Percentiles rank a stretch among this genome's conserved stretches.
phyloP scores from a whole-genome alignment of 1,140 invertebrate species.

The Drosophila saltans region DNA sequence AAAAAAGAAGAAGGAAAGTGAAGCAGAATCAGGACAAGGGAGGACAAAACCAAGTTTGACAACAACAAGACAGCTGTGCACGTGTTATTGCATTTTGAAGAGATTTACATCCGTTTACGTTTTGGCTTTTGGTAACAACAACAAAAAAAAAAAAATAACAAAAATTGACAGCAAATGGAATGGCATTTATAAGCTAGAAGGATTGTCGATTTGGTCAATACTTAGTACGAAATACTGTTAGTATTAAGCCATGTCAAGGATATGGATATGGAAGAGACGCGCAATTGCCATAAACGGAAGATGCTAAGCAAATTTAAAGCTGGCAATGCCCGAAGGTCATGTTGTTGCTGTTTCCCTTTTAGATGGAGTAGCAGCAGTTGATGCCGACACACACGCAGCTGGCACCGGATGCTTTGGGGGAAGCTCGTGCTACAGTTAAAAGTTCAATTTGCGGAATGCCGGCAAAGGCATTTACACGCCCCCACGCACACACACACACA shows the following conservation, averaged over 20 bases:
- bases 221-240: conserved; percentile 29
- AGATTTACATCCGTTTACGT: conserved; percentile 38
- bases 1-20: conserved; percentile 3
- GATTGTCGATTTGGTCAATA: conserved; percentile 43
- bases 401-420: conserved; percentile 74
- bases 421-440: conserved; percentile 78
- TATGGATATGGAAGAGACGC: conserved; percentile 38
- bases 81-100: conserved; percentile 63
- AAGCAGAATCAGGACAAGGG: background rate
- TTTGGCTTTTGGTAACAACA: background rate
- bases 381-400: conserved; percentile 65
- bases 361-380: conserved; percentile 32
- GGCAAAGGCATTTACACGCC: conserved; percentile 62
- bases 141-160: too few relatives aligned
- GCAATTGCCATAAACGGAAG: conserved; percentile 75
- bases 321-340: conserved; percentile 71
- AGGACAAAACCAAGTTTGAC: background rate
- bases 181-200: background rate
- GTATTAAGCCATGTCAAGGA: conserved; percentile 34
- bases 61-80: conserved; percentile 22
- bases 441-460: conserved; percentile 77
- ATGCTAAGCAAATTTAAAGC: conserved; percentile 76
- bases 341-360: conserved; percentile 71
- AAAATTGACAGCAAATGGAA: conserved; percentile 7
- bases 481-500: conserved; percentile 2